Evolutionary conservation across 2,888 invertebrate genomes (phyloP).

Genomic region (Junonia oenone): DNA sequence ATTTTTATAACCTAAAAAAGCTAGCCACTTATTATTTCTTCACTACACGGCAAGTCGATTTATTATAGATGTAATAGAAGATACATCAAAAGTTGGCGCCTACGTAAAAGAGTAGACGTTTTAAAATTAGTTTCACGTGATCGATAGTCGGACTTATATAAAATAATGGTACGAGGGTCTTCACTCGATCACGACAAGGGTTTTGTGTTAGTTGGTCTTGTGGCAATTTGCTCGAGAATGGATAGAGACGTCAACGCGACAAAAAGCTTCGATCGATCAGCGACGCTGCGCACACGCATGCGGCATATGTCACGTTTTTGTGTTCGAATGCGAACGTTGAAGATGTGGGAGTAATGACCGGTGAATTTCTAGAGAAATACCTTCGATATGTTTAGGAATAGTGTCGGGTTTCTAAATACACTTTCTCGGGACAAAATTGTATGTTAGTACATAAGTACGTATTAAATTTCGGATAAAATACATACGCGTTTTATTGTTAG

Average conservation of each 20-base stretch:
- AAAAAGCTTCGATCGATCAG: slow-evolving; percentile 76
- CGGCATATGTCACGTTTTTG: slow-evolving; percentile 20
- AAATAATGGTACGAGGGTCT: slow-evolving; percentile 60
- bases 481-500: background rate
- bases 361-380: slow-evolving; percentile 1
- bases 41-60: background rate
- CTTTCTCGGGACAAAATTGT: too few species aligned
- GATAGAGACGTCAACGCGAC: slow-evolving; percentile 74
- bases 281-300: slow-evolving; percentile 52
- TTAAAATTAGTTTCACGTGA: slow-evolving; percentile 46
- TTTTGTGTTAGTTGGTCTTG: slow-evolving; percentile 41
- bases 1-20: background rate
- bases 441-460: too few species aligned
- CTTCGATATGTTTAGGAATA: background rate
- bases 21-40: background rate
- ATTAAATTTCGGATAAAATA: too few species aligned
- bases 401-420: background rate
- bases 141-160: slow-evolving; percentile 67
- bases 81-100: slow-evolving; percentile 13
- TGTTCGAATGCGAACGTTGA: slow-evolving; percentile 3
- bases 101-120: slow-evolving; percentile 32
- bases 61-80: slow-evolving; percentile 4
- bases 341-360: slow-evolving; percentile 11
- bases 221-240: slow-evolving; percentile 71
- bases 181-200: slow-evolving; percentile 63